Percentiles rank a stretch among this genome's conserved stretches.
Evolutionary conservation across 2,113 vertebrate genomes (phyloP).

Genomic region (Corydoras maculifer): DNA sequence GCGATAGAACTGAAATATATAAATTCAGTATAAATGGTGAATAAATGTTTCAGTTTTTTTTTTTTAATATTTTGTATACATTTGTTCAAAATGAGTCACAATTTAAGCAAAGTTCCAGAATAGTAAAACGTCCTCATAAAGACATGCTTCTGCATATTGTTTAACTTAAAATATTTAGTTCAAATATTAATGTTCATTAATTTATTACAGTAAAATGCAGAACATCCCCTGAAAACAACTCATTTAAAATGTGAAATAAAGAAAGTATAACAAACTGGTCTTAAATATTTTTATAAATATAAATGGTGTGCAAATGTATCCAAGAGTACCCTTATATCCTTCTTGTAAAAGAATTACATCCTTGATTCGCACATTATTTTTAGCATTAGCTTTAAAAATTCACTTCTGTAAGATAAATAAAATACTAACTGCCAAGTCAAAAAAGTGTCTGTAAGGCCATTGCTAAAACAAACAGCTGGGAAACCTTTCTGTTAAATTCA

Average conservation of each 20-base stretch:
- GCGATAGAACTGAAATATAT: too few relatives aligned
- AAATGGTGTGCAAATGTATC: conserved; percentile 41
- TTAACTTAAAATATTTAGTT: too few relatives aligned
- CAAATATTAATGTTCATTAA: too few relatives aligned
- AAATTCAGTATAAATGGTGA: too few relatives aligned
- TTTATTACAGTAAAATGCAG: not conserved
- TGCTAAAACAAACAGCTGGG: conserved; percentile 15
- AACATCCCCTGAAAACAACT: not conserved
- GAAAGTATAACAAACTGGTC: conserved; percentile 7
- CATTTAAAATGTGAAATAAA: conserved; percentile 22
- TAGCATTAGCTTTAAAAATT: conserved; percentile 14
- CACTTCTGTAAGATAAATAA: conserved; percentile 12
- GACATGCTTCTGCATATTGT: too few relatives aligned
- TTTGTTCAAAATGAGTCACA: too few relatives aligned
- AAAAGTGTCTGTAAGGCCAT: conserved; percentile 13
- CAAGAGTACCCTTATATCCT: conserved; percentile 26
- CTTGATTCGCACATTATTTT: conserved; percentile 5
- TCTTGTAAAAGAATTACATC: conserved; percentile 7
- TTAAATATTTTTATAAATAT: conserved; percentile 26
- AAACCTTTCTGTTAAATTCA: conserved; percentile 13
- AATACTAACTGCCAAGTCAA: conserved; percentile 23
- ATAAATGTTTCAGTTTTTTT: too few relatives aligned
- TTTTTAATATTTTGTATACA: too few relatives aligned
- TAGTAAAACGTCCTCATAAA: too few relatives aligned
- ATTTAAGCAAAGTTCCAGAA: too few relatives aligned